Evolutionary conservation across 2,113 vertebrate genomes (phyloP).

Genomic region (Paramisgurnus dabryanus): DNA sequence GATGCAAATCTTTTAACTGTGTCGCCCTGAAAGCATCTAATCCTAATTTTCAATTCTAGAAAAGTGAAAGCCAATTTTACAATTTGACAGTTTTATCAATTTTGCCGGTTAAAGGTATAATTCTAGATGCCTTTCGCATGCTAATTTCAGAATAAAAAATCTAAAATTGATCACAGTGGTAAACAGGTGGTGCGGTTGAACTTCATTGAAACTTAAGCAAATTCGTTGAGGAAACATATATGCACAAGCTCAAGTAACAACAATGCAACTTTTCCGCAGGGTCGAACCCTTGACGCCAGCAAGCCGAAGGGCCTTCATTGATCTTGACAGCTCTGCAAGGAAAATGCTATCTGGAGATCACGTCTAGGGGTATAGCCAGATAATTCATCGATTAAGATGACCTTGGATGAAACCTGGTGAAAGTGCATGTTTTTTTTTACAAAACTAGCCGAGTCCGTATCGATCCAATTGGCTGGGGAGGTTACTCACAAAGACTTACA

Average conservation of each 20-base stretch:
- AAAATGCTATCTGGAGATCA: constrained; percentile 47
- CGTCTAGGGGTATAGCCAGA: constrained; percentile 15
- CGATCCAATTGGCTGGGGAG: constrained; percentile 15
- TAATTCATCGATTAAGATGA: constrained; percentile 52
- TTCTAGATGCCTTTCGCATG: neutral
- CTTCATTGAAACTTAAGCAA: constrained; percentile 9
- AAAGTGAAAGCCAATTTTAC: constrained; percentile 44
- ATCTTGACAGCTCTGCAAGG: constrained; percentile 32
- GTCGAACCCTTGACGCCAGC: neutral
- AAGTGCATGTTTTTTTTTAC: constrained; percentile 30
- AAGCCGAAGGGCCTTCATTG: constrained; percentile 37
- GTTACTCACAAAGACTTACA: constrained; percentile 28
- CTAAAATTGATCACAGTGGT: neutral
- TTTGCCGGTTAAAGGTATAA: constrained; percentile 29
- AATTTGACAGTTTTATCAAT: constrained; percentile 43
- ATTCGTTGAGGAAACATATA: neutral
- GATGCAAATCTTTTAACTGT: constrained; percentile 47
- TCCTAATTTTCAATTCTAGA: constrained; percentile 40
- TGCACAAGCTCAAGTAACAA: neutral
- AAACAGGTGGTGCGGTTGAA: constrained; percentile 7
- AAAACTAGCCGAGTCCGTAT: constrained; percentile 38
- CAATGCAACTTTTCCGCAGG: neutral
- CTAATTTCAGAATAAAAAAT: constrained; percentile 31
- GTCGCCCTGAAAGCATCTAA: constrained; percentile 38
- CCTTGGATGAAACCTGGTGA: constrained; percentile 44